Evolutionary conservation across 2,113 vertebrate genomes (phyloP), one percentile per base, ranked within the genome.

Genomic region (Pavo muticus): DNA sequence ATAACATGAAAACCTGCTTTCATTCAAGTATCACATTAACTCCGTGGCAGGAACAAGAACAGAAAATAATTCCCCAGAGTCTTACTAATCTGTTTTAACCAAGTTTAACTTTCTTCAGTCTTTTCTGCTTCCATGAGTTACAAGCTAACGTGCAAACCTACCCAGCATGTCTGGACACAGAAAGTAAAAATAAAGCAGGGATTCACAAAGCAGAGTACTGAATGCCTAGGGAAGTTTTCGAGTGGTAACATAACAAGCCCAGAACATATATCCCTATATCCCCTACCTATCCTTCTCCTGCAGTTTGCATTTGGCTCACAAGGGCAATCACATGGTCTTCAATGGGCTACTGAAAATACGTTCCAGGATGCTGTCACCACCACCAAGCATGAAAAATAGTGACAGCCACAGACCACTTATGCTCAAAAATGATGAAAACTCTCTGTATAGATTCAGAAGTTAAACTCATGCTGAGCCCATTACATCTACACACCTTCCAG

Each of bases 401-500:
- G 1, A 30, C 35, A 74, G 61, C 11, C 74, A 47, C 70, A 52
- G 56, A 64, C 44, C 69, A n/a, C 30, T 15, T 30, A 59, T 11
- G 30, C 57, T 30, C 8, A 39, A 18, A 71, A 70, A 21, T 2
- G 1, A 20, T 40, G 56, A 2, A 54, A 72, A 50, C 11, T 64
- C 60, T 44, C 63, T 27, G 10, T 1, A 39, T 11, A 19, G 25
- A 48, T 11, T 19, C 29, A 64, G 35, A 50, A n/a, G 76, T 7
- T 3, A 42, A 60, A 84, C 4, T 44, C 89, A 17, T 2, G 1
- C 74, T 10, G 27, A 85, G 76, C 30, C 52, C 10, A 6, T 13
- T 47, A 67, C 24, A 60, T 25, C 48, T 54, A 30, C 68, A 80
- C 91, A 94, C 86, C 93, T 95, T 77, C 35, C 82, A 73, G 87